Evolutionary conservation across 2,888 invertebrate genomes (phyloP).

Genomic region (Ecdyonurus torrentis): DNA sequence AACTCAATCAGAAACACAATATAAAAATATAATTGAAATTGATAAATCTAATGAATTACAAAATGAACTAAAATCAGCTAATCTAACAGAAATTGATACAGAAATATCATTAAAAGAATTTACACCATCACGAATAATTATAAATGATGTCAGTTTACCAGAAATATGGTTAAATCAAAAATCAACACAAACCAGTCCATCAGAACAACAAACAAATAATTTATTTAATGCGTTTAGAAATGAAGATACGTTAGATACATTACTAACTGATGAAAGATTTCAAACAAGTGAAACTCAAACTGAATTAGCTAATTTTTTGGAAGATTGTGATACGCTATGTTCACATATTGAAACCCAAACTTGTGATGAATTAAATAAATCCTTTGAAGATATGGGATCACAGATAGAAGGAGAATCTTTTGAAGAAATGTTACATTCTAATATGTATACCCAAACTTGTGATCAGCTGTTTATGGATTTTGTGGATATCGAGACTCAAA

Average conservation of each 20-base stretch:
- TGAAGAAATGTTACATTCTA: background rate
- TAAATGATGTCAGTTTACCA: background rate
- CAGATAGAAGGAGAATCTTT: too few relatives aligned
- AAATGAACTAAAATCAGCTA: background rate
- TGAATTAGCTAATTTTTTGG: background rate
- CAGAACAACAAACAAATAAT: background rate
- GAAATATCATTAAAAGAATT: background rate
- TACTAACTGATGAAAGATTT: background rate
- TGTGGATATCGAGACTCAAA: background rate
- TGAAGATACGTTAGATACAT: background rate
- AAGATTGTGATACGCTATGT: background rate
- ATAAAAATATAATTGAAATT: too few relatives aligned
- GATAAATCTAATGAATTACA: background rate
- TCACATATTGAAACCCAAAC: background rate
- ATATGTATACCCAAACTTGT: constrained; percentile 1
- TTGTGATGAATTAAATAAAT: background rate
- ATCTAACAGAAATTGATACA: background rate
- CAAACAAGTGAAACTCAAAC: background rate
- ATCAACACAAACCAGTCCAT: background rate
- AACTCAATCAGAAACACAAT: background rate
- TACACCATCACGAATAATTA: background rate
- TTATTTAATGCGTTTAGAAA: background rate
- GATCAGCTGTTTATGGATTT: background rate
- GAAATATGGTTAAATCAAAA: background rate
- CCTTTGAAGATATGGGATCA: background rate